Evolutionary conservation across 2,113 vertebrate species (phyloP).

Genomic region (Zootoca vivipara): DNA sequence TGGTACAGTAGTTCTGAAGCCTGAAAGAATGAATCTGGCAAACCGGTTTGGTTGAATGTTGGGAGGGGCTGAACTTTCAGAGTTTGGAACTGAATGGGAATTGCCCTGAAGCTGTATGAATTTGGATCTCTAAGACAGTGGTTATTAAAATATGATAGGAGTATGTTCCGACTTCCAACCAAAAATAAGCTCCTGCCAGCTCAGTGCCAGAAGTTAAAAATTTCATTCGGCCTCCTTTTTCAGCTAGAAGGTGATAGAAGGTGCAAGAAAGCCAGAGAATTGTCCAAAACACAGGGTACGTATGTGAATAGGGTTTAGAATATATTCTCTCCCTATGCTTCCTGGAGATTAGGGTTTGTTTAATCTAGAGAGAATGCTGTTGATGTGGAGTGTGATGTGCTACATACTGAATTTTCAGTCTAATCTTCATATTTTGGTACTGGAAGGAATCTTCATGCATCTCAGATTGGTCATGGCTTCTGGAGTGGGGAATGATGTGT

Average conservation of each 20-base stretch:
- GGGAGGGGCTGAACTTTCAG: not conserved
- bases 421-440: not conserved
- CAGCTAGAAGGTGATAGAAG: not conserved
- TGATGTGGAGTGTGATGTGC: not conserved
- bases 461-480: not conserved
- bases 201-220: not conserved
- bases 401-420: not conserved
- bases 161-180: not conserved
- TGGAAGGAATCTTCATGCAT: not conserved
- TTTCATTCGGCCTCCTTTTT: not conserved
- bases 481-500: not conserved
- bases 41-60: not conserved
- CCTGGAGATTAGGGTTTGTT: not conserved
- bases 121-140: not conserved
- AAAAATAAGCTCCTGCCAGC: not conserved
- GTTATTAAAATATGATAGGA: conserved; percentile 2
- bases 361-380: not conserved
- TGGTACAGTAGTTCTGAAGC: not conserved
- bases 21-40: conserved; percentile 22
- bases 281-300: not conserved
- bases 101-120: not conserved
- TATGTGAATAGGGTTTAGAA: not conserved
- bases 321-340: not conserved
- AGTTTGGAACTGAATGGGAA: not conserved
- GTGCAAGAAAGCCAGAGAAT: not conserved